Base-by-base conservation (phyloP, 2,888 invertebrate species). In the Nomada ferruginata region DNA sequence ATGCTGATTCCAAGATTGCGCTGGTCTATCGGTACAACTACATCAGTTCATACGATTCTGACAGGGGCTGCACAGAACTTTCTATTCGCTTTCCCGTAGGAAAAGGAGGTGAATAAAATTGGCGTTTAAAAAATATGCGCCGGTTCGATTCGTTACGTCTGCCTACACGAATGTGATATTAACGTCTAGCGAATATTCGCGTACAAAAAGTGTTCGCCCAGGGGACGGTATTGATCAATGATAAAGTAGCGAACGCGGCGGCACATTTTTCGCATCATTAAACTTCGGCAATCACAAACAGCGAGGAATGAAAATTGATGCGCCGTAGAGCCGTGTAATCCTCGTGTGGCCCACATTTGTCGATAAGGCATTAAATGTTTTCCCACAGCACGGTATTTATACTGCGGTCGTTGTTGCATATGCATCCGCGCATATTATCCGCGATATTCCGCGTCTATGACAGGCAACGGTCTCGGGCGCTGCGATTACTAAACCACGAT, bases 351-450 rank as follows among this genome's bases (percentile, higher is more conserved):
- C 47, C 61, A 68, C 68, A 65, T 75, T 78, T 60, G 68, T 68
- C 78, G 68, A 78, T 78, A 77, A 61, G 75, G 23, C 78, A 75
- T 78, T 78, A 78, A 78, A 75, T 74, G 75, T 75, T 78, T 78
- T 66, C 75, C 60, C 78, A 15, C 75, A 55, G 61, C 50, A 47
- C 57, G 63, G 60, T 75, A 75, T 78, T 75, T 78, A 75, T 75
- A 50, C 75, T 57, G 68, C 50, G 61, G 53, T 26, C 57, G 63
- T 50, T 68, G 55, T 63, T 78, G 61, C 75, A 78, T 78, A 78
- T 75, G 78, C 66, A 75, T 75, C 68, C 63, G 57, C 18, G 18
- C 36, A 42, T 68, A 55, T 55, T 44, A 57, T 78, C 61, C 68
- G 68, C 75, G 75, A 36, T 75, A 61, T 75, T 78, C 75, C 78